Conservation (phyloP, 2,113 vertebrate species). For the Calonectris borealis region DNA sequence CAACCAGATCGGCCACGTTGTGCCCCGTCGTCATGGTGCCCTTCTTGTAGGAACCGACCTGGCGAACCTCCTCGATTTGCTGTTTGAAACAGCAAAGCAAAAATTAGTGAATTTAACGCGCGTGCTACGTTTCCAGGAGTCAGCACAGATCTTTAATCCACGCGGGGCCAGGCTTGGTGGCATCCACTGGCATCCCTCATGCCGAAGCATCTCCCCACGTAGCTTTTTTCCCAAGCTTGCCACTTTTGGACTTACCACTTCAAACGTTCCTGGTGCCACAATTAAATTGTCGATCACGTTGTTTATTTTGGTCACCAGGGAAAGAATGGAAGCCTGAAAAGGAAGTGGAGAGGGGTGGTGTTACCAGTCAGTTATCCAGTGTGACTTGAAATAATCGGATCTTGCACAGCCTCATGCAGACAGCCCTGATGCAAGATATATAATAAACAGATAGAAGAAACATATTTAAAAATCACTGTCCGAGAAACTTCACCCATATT, state of each 20-base stretch:
- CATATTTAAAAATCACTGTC: not conserved
- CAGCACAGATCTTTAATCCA: fast-evolving
- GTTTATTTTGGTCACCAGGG: conserved; percentile 98
- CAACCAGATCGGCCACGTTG: conserved; percentile 95
- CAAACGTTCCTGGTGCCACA: conserved; percentile 94
- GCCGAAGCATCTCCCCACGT: fast-evolving
- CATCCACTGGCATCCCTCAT: fast-evolving
- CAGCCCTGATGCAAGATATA: not conserved
- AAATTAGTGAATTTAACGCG: fast-evolving
- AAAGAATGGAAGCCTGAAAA: conserved; percentile 92
- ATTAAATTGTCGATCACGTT: conserved; percentile 98
- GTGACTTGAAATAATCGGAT: not conserved
- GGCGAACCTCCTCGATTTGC: conserved; percentile 99
- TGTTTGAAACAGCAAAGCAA: not conserved
- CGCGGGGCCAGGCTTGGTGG: not conserved
- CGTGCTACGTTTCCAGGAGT: fast-evolving
- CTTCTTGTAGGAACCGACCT: conserved; percentile 98
- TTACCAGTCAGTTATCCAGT: not conserved
- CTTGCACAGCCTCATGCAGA: not conserved
- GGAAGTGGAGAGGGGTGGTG: not conserved
- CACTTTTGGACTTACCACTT: conserved; percentile 85
- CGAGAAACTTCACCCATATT: too few relatives aligned
- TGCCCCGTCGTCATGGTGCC: conserved; percentile 97
- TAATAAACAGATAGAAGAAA: not conserved
- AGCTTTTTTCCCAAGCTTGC: too few relatives aligned